These are phyloP conservation scores for Sycobia sp. DNA, from an alignment of 1,140 invertebrate genomes.

Conservation along the genomic window DNA sequence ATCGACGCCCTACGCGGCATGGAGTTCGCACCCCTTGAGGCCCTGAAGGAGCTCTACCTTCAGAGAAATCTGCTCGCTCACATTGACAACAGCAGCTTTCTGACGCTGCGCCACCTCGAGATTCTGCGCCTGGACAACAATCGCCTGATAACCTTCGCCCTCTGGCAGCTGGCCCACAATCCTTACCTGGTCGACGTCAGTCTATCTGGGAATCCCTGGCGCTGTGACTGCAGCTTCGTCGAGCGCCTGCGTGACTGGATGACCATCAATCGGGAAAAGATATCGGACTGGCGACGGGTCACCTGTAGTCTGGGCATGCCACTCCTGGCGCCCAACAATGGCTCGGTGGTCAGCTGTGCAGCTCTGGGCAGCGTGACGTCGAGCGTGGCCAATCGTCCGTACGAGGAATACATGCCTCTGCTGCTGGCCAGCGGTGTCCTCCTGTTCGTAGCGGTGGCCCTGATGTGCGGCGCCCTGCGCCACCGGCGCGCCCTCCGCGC, in stretches of 20 bases:
- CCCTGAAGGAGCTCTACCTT: conserved; percentile 81
- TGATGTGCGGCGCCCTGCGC: conserved; percentile 77
- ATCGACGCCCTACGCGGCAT: conserved; percentile 74
- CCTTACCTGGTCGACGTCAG: conserved; percentile 79
- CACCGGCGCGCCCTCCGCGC: conserved; percentile 83
- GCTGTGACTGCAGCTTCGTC: conserved; percentile 85
- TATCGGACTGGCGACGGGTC: conserved; percentile 72
- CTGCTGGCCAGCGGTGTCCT: conserved; percentile 75
- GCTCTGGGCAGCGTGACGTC: conserved; percentile 57
- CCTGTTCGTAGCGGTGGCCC: conserved; percentile 72
- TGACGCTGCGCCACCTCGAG: conserved; percentile 73
- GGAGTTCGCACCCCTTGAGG: conserved; percentile 75
- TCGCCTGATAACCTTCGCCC: conserved; percentile 75
- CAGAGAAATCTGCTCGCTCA: conserved; percentile 80
- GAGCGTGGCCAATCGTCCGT: conserved; percentile 70
- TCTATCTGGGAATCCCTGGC: conserved; percentile 86
- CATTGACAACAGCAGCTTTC: conserved; percentile 79
- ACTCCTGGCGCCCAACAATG: conserved; percentile 65
- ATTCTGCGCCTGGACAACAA: conserved; percentile 82
- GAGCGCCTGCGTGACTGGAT: conserved; percentile 79
- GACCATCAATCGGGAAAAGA: conserved; percentile 72
- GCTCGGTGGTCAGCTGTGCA: conserved; percentile 66
- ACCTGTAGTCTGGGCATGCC: conserved; percentile 65
- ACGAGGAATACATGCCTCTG: conserved; percentile 80
- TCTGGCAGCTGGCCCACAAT: conserved; percentile 75